A percentile compares a stretch with the other conserved stretches of the same genome.
Conservation (phyloP, 1,140 invertebrate species). For the Procambarus virginalis region DNA sequence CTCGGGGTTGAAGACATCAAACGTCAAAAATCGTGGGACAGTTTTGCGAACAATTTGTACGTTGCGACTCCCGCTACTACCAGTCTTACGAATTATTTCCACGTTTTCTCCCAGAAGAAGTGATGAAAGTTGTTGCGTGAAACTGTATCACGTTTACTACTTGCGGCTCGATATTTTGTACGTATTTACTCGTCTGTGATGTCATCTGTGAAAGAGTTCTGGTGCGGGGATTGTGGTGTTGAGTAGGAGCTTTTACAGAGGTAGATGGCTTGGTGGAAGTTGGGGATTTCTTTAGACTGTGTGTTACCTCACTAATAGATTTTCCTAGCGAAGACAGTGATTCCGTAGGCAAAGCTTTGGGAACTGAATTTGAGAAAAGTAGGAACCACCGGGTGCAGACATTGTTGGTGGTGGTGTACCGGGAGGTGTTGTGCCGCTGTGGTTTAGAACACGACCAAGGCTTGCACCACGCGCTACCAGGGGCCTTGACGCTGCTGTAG, state of each 20-base stretch:
- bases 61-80: constrained; percentile 49
- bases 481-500: neutral
- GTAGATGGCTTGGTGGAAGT: constrained; percentile 16
- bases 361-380: constrained; percentile 36
- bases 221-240: neutral
- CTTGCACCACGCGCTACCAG: neutral
- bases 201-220: neutral
- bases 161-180: constrained; percentile 60
- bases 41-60: constrained; percentile 70
- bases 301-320: neutral
- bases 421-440: constrained; percentile 47
- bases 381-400: constrained; percentile 36
- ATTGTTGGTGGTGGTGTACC: constrained; percentile 52
- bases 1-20: constrained; percentile 92
- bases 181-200: constrained; percentile 14
- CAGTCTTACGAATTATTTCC: constrained; percentile 71
- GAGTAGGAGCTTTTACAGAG: constrained; percentile 3
- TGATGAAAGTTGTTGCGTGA: constrained; percentile 70
- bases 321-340: neutral
- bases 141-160: constrained; percentile 63
- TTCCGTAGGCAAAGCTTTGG: constrained; percentile 29
- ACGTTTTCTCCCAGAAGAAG: constrained; percentile 71
- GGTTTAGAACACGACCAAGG: constrained; percentile 32
- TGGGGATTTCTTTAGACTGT: constrained; percentile 2
- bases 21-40: constrained; percentile 83